Conservation (phyloP, 92 coral and sea anemone genomes). For the Heteractis magnifica region DNA sequence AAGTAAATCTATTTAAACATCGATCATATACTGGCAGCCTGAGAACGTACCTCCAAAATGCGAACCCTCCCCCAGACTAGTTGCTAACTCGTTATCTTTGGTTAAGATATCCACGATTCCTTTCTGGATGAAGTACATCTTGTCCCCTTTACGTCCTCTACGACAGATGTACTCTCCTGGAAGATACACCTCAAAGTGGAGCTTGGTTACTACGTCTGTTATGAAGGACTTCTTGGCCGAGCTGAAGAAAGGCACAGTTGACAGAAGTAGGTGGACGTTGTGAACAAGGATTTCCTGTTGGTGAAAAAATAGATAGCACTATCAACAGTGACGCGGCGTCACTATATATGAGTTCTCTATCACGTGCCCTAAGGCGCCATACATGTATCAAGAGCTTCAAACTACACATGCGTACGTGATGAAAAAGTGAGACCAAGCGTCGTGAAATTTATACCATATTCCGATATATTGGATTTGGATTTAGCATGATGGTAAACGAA, state of each 20-base stretch:
- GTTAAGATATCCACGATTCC: conserved; percentile 96
- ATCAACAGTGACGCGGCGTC: background rate
- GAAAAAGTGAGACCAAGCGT: too few relatives aligned
- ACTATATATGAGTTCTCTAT: too few relatives aligned
- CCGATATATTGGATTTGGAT: too few relatives aligned
- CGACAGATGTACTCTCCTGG: conserved; percentile 87
- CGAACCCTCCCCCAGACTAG: conserved; percentile 96
- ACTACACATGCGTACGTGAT: too few relatives aligned
- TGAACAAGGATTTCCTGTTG: conserved; percentile 80
- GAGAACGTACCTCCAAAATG: conserved; percentile 87
- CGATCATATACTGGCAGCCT: background rate
- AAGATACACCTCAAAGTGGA: conserved; percentile 89
- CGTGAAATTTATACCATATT: too few relatives aligned
- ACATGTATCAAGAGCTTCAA: too few relatives aligned
- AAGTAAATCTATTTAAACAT: too few relatives aligned
- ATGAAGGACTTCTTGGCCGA: conserved; percentile 65
- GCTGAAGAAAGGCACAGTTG: conserved; percentile 83
- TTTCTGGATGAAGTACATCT: conserved; percentile 93
- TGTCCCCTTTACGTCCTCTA: conserved; percentile 87
- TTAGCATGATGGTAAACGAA: too few relatives aligned
- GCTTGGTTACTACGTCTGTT: conserved; percentile 61
- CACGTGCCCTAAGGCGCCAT: too few relatives aligned
- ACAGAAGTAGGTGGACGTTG: conserved; percentile 75
- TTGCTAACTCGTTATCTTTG: conserved; percentile 76
- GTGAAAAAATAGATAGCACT: background rate